These are phyloP conservation scores for Bufo bufo DNA, from an alignment of 2,113 vertebrate genomes.

Conservation along the genomic window DNA sequence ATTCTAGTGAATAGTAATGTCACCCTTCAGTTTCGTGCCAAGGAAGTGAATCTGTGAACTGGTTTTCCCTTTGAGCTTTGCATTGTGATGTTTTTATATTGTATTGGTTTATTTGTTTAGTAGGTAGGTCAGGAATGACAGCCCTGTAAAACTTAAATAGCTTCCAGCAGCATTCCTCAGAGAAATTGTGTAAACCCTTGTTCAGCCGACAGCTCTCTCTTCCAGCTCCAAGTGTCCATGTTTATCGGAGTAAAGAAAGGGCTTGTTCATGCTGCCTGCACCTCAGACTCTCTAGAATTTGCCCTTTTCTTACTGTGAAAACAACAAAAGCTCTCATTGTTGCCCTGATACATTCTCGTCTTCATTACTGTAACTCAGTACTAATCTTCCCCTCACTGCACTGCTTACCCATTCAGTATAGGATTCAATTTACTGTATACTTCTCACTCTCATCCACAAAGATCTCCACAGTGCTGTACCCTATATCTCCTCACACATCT, in stretches of 20 bases:
- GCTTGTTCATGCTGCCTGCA: background rate
- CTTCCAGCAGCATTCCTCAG: constrained; percentile 33
- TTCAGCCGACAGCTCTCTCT: background rate
- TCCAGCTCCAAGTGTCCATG: background rate
- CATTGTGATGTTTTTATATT: constrained; percentile 4
- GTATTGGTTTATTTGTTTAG: constrained; percentile 38
- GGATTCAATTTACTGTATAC: no score
- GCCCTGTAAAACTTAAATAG: constrained; percentile 39
- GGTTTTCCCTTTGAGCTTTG: background rate
- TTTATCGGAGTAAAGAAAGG: background rate
- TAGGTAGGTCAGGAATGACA: constrained; percentile 33
- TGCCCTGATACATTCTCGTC: no score
- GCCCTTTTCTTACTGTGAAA: no score
- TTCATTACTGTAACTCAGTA: no score
- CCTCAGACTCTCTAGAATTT: no score
- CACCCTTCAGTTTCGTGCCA: background rate
- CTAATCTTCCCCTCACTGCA: no score
- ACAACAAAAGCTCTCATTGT: no score
- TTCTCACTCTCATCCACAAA: no score
- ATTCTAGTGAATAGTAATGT: no score
- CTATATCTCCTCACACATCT: no score
- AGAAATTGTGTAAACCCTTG: constrained; percentile 11
- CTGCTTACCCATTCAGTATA: no score
- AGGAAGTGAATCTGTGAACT: background rate
- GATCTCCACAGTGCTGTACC: no score